A percentile compares a stretch with the other conserved stretches of the same genome.
phyloP scores from a whole-genome alignment of 2,797 vertebrate species.

The Rachycentron canadum region DNA sequence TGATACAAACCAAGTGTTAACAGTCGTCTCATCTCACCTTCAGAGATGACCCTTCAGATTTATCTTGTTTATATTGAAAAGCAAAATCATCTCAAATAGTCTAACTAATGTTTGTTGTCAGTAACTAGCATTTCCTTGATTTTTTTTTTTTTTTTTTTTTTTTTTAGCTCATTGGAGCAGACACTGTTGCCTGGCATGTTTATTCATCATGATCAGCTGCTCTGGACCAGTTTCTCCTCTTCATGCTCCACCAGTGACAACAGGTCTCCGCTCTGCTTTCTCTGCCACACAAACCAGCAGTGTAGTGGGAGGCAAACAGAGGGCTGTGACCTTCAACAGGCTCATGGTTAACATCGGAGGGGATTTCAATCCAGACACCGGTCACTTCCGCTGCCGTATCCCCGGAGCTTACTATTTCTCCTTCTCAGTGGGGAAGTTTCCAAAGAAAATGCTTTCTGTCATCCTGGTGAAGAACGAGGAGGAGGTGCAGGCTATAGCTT shows the following conservation, averaged over 20 bases:
- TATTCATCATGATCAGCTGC: slow-evolving; percentile 64
- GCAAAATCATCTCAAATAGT: background rate
- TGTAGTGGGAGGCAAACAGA: slow-evolving; percentile 81
- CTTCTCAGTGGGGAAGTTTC: slow-evolving; percentile 86
- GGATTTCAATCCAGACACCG: slow-evolving; percentile 85
- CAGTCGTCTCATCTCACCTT: background rate
- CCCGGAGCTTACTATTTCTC: slow-evolving; percentile 87
- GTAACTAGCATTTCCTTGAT: slow-evolving; percentile 22
- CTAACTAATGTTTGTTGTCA: background rate
- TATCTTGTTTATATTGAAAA: background rate
- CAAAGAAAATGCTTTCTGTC: slow-evolving; percentile 87
- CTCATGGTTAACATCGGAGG: slow-evolving; percentile 84
- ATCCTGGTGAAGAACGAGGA: slow-evolving; percentile 86
- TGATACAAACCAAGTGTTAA: background rate
- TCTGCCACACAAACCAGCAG: slow-evolving; percentile 85
- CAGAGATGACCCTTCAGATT: background rate
- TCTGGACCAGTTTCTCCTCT: slow-evolving; percentile 61
- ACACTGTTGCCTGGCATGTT: slow-evolving; percentile 53
- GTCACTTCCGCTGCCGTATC: slow-evolving; percentile 84
- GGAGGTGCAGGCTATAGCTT: slow-evolving; percentile 87
- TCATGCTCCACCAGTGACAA: slow-evolving; percentile 51
- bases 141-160: background rate
- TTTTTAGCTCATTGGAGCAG: slow-evolving; percentile 61
- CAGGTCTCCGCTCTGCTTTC: slow-evolving; percentile 83
- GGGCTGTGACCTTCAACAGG: slow-evolving; percentile 83